Evolutionary conservation across 1,140 invertebrate genomes (phyloP).

Genomic region (Drosophila ananassae): DNA sequence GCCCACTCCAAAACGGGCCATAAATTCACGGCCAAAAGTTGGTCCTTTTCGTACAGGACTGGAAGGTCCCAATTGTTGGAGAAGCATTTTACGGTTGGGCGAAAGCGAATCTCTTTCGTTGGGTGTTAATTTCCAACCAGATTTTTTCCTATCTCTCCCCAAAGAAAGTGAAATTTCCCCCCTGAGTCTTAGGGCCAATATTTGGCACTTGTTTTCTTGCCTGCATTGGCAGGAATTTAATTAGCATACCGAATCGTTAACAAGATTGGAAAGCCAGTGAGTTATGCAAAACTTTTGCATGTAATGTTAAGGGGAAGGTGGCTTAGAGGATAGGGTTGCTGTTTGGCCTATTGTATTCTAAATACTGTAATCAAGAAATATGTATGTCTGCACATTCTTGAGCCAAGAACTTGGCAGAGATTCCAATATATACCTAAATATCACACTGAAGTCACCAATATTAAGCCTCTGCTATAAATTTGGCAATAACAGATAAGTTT

Average conservation of each 20-base stretch:
- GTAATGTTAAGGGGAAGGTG: not conserved
- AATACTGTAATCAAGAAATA: conserved; percentile 20
- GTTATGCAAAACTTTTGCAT: conserved; percentile 62
- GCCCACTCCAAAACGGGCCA: conserved; percentile 6
- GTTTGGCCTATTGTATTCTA: not conserved
- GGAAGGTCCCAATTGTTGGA: conserved; percentile 41
- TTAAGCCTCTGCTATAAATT: not conserved
- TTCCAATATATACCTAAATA: not conserved
- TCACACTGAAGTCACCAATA: too few species aligned
- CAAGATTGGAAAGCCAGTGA: conserved; percentile 71
- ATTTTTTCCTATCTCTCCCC: conserved; percentile 46
- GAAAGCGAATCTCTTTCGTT: conserved; percentile 42
- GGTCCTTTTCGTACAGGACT: conserved; percentile 39
- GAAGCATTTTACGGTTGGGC: conserved; percentile 67
- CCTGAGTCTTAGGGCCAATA: not conserved
- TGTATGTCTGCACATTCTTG: conserved; percentile 4
- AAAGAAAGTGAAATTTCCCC: conserved; percentile 50
- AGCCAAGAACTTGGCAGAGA: not conserved
- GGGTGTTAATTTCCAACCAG: conserved; percentile 68
- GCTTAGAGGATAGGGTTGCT: conserved; percentile 4
- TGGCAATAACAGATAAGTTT: not conserved
- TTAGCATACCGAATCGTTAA: conserved; percentile 77
- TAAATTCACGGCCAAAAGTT: conserved; percentile 62
- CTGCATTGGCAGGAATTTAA: conserved; percentile 70
- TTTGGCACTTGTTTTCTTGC: conserved; percentile 53